phyloP scores from a whole-genome alignment of 2,113 vertebrate species.

The Odontophorus gujanensis region DNA sequence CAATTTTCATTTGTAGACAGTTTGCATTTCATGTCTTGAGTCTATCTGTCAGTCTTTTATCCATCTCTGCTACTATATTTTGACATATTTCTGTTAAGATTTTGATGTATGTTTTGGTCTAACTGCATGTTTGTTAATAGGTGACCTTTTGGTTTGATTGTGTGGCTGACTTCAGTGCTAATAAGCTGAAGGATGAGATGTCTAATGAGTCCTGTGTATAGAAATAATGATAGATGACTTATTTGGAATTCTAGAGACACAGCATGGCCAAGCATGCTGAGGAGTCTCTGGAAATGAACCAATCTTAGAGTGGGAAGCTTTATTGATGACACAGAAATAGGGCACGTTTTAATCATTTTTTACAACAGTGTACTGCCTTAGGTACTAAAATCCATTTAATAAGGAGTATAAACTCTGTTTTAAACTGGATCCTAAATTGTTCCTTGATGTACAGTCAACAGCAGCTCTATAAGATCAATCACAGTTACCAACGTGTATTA shows the following conservation, averaged over 20 bases:
- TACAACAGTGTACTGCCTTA: constrained; percentile 71
- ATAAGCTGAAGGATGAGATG: constrained; percentile 78
- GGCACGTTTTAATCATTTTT: constrained; percentile 81
- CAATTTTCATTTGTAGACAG: background rate
- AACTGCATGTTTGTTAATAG: constrained; percentile 70
- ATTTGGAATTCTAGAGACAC: constrained; percentile 76
- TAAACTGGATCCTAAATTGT: constrained; percentile 72
- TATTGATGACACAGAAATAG: constrained; percentile 80
- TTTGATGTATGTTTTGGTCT: constrained; percentile 58
- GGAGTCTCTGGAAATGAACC: constrained; percentile 71
- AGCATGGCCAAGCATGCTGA: constrained; percentile 57
- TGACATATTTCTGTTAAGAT: background rate
- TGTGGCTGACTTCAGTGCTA: constrained; percentile 72
- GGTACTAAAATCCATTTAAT: constrained; percentile 79
- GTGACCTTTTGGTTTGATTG: constrained; percentile 78
- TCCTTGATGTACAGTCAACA: constrained; percentile 75
- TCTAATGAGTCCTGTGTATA: constrained; percentile 73
- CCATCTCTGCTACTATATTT: background rate
- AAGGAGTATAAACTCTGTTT: constrained; percentile 76
- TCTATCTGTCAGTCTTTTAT: background rate
- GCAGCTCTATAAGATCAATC: constrained; percentile 68
- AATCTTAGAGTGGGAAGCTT: constrained; percentile 71
- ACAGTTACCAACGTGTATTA: constrained; percentile 69
- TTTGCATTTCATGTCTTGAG: background rate
- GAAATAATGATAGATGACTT: constrained; percentile 78